Percentiles rank a stretch among this genome's conserved stretches.
phyloP scores from a whole-genome alignment of 2,888 invertebrate genomes.

The Drosophila nigritarsus region DNA sequence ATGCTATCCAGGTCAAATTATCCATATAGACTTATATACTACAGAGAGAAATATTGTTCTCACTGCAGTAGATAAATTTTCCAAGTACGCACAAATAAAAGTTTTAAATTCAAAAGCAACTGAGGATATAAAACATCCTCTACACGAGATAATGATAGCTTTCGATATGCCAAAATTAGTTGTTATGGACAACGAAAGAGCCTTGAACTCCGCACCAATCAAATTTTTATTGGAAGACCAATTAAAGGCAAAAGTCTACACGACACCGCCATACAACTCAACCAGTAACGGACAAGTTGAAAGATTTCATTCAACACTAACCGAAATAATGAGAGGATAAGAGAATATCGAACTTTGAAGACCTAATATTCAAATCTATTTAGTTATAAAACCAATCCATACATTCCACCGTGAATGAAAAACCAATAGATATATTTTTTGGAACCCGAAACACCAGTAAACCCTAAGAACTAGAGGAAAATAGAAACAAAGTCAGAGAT shows the following conservation, averaged over 20 bases:
- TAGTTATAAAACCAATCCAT: constrained; percentile 43
- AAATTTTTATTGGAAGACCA: constrained; percentile 40
- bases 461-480: neutral
- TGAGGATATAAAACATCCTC: constrained; percentile 34
- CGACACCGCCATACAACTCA: neutral
- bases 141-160: constrained; percentile 29
- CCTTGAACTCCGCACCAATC: constrained; percentile 42
- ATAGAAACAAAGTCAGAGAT: neutral
- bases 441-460: too few relatives aligned
- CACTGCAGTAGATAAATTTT: constrained; percentile 12
- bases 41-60: constrained; percentile 18
- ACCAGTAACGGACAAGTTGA: constrained; percentile 27
- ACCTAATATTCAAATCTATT: constrained; percentile 29
- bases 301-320: constrained; percentile 48
- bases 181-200: constrained; percentile 25
- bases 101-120: constrained; percentile 13
- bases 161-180: neutral
- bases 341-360: neutral
- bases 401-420: constrained; percentile 39
- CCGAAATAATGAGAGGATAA: constrained; percentile 37
- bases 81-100: neutral
- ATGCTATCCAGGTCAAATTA: constrained; percentile 33
- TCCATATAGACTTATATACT: constrained; percentile 39
- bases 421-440: constrained; percentile 42
- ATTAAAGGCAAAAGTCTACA: constrained; percentile 23